Base-by-base conservation (phyloP, 2,888 invertebrate genomes). In the Zhengitettix transpicula region DNA sequence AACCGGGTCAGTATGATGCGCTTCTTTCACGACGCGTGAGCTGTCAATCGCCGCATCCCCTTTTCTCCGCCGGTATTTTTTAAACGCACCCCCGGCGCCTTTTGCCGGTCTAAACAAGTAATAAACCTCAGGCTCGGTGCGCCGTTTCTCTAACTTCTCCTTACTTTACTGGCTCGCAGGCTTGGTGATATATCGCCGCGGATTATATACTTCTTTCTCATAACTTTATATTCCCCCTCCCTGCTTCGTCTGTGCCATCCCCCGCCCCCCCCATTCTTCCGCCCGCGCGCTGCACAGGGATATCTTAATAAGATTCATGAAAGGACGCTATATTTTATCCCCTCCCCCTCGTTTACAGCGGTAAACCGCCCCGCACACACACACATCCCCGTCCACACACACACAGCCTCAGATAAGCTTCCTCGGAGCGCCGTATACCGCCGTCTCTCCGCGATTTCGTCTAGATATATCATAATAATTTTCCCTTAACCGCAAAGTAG, bases 301-400 rank as follows among this genome's bases (percentile, higher is more conserved):
- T 83, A 83, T 83, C 83, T 83, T 84, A 84, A 84, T 84, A 84
- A 84, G 84, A 84, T 84, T 84, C 84, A 84, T 84, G 84, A 84
- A 84, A 83, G 84, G 82, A 80, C 81, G 81, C 83, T 82, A 84
- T 85, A 85, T 84, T 84, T 84, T 84, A 84, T 83, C 67, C 67
- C 54, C 54, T 81, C 81, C 80, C 71, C 78, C 62, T 47, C 58
- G 58, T 58, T 61, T 56, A 58, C 61, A 61, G 52, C 58, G 61
- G 63, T 63, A 63, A 63, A 61, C 63, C 63, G 52, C 54, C 47
- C 47, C 60, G 53, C 59, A 60, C 62, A 56, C 60, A 60, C 61
- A 60, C 52, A 42, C 52, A 28, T 28, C 17, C 59, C 52, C 59
- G 52, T 52, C 52, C 56, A 60, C 61, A 61, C 61, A 61, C 60